Evolutionary conservation across 2,797 vertebrate species (phyloP).

Genomic region (Anniella stebbinsi): DNA sequence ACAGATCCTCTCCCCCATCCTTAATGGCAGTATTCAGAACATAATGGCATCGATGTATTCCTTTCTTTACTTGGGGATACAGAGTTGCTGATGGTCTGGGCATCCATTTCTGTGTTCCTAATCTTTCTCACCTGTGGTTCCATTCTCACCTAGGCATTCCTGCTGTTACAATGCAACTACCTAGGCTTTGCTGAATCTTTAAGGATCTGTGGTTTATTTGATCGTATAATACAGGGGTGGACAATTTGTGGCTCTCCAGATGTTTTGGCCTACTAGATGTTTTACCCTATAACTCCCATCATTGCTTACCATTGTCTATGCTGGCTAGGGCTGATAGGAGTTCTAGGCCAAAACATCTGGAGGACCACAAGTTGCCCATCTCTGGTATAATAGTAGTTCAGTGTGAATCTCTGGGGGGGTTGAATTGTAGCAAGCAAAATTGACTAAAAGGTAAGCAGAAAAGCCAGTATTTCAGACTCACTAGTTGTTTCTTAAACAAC

Average conservation of each 20-base stretch:
- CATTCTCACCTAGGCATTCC: background rate
- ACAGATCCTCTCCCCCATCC: background rate
- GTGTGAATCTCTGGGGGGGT: background rate
- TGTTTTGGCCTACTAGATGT: no score
- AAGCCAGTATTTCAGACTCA: background rate
- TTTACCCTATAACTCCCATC: no score
- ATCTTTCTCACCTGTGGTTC: background rate
- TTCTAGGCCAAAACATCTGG: no score
- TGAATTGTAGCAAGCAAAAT: background rate
- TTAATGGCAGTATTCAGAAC: background rate
- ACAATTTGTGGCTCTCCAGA: no score
- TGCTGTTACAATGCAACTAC: constrained; percentile 1
- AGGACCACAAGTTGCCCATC: no score
- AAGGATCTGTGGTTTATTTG: background rate
- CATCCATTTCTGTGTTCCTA: background rate
- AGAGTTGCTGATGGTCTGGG: background rate
- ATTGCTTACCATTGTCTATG: no score
- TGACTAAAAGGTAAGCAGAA: background rate
- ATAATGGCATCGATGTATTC: background rate
- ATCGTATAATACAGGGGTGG: no score
- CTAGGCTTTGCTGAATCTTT: constrained; percentile 2
- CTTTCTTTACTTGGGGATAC: background rate
- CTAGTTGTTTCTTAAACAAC: background rate
- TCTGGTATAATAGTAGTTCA: background rate
- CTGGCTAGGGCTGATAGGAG: no score